Percentiles rank a stretch among this genome's conserved stretches.
phyloP scores from a whole-genome alignment of 2,888 invertebrate genomes.

The Ectemnius cavifrons region DNA sequence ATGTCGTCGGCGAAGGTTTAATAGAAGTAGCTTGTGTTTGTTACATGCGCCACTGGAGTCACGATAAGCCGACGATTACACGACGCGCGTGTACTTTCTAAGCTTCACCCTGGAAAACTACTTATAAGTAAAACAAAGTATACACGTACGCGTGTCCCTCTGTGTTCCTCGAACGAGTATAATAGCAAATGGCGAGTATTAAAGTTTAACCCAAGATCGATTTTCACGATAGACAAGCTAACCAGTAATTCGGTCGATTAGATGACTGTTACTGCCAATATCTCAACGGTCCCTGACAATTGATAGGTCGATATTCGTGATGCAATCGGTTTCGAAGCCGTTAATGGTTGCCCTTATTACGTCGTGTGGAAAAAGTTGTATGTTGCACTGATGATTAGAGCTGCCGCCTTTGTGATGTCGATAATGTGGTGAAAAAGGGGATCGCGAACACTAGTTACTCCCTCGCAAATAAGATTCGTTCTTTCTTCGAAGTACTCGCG shows the following conservation, averaged over 20 bases:
- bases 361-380: neutral
- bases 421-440: neutral
- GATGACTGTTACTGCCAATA: slow-evolving; percentile 19
- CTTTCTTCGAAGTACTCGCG: neutral
- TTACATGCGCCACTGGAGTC: too few relatives aligned
- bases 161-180: too few relatives aligned
- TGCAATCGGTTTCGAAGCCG: slow-evolving; percentile 23
- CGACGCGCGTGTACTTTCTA: too few relatives aligned
- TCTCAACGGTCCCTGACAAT: slow-evolving; percentile 8
- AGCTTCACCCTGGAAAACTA: too few relatives aligned
- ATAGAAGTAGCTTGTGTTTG: too few relatives aligned
- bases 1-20: too few relatives aligned
- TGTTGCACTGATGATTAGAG: neutral
- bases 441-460: neutral
- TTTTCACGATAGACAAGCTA: neutral
- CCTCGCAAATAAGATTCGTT: too few relatives aligned
- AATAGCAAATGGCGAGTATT: too few relatives aligned
- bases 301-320: slow-evolving; percentile 16
- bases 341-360: slow-evolving; percentile 6
- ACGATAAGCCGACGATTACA: too few relatives aligned
- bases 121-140: too few relatives aligned
- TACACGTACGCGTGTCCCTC: too few relatives aligned
- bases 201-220: slow-evolving; percentile 13
- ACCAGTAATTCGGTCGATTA: slow-evolving; percentile 34
- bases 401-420: slow-evolving; percentile 3